phyloP scores from a whole-genome alignment of 2,797 vertebrate genomes.

The Lepus townsendii region DNA sequence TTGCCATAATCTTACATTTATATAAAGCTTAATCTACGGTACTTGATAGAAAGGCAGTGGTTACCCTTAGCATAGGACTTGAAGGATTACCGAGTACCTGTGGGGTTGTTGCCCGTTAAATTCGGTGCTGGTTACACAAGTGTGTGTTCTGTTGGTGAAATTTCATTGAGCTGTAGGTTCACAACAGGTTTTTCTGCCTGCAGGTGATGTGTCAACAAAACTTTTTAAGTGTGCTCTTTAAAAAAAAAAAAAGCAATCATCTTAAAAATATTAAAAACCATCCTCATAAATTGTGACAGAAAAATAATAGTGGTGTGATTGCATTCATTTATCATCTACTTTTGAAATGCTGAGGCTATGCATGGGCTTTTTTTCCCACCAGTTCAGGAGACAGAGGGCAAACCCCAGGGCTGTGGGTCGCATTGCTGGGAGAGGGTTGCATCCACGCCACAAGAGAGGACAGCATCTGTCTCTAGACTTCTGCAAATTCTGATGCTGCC shows the following conservation, averaged over 20 bases:
- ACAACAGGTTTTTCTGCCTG: background rate
- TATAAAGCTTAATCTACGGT: background rate
- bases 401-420: conserved; percentile 73
- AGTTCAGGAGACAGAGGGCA: conserved; percentile 67
- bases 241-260: background rate
- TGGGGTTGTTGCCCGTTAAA: background rate
- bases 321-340: conserved; percentile 63
- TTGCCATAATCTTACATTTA: background rate
- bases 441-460: background rate
- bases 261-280: conserved; percentile 71
- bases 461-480: conserved; percentile 61
- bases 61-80: background rate
- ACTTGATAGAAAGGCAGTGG: too few relatives aligned
- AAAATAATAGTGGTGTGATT: conserved; percentile 65
- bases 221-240: background rate
- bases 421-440: conserved; percentile 60
- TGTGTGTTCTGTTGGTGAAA: background rate
- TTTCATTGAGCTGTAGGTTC: background rate
- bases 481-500: conserved; percentile 76
- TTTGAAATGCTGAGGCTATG: conserved; percentile 63
- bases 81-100: background rate
- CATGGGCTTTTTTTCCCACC: conserved; percentile 75
- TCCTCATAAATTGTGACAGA: conserved; percentile 60
- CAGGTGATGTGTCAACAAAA: background rate
- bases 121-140: background rate